phyloP scores from a whole-genome alignment of 2,113 vertebrate species.

The Petrocephalus microphthalmus region DNA sequence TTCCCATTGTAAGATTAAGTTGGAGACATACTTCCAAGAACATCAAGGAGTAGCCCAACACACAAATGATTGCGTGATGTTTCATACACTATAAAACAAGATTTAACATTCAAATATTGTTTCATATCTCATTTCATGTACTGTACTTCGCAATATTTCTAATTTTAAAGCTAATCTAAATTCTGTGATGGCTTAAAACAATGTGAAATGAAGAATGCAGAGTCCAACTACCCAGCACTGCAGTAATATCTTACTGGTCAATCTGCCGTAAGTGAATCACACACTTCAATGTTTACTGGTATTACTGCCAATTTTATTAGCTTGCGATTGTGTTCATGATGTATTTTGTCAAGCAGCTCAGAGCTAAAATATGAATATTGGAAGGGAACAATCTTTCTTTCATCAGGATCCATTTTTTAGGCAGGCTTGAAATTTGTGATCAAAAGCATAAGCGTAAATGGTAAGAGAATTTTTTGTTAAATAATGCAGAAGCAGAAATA shows the following conservation, averaged over 20 bases:
- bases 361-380: not conserved
- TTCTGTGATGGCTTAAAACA: not conserved
- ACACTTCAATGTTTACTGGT: not conserved
- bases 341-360: not conserved
- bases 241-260: not conserved
- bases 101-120: not conserved
- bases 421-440: not conserved
- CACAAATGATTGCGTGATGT: not conserved
- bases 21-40: not conserved
- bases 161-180: not conserved
- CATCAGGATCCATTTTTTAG: not conserved
- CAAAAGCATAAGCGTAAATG: not conserved
- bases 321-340: not conserved
- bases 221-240: not conserved
- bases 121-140: not conserved
- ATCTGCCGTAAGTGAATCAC: not conserved
- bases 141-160: not conserved
- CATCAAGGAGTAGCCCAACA: not conserved
- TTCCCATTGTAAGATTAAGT: not conserved
- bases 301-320: not conserved
- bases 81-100: not conserved
- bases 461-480: not conserved
- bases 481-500: not conserved
- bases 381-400: not conserved
- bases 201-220: not conserved